Conservation (phyloP, 2,888 invertebrate genomes). For the Phortica magna region DNA sequence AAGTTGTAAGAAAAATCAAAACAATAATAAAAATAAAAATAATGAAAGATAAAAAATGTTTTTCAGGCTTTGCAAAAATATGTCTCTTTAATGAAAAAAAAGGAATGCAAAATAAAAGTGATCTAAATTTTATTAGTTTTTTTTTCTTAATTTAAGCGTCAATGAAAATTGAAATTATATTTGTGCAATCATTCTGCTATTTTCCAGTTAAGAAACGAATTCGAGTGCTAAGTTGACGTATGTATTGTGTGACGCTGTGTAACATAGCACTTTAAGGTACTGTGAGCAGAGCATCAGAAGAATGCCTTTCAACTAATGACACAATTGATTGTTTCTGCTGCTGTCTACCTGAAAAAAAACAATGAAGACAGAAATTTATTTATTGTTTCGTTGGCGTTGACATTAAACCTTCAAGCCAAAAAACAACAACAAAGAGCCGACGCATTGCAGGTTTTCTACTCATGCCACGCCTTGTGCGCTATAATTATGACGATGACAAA, state of each 20-base stretch:
- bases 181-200: background rate
- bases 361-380: background rate
- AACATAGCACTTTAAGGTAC: background rate
- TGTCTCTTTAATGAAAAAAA: background rate
- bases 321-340: no score
- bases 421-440: no score
- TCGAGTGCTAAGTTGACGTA: no score
- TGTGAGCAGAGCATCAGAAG: background rate
- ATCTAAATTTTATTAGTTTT: background rate
- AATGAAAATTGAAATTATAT: background rate
- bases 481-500: conserved; percentile 24
- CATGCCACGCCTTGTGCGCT: background rate
- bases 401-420: background rate
- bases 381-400: background rate
- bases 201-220: background rate
- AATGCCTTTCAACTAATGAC: background rate
- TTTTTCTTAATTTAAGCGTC: background rate
- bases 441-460: background rate
- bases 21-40: background rate
- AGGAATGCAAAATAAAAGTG: background rate
- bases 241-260: no score
- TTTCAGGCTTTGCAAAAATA: no score
- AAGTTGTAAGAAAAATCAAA: background rate
- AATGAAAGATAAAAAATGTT: no score
- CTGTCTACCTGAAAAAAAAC: no score